Base-by-base conservation (phyloP, 2,797 vertebrate genomes). In the Coilia nasus region DNA sequence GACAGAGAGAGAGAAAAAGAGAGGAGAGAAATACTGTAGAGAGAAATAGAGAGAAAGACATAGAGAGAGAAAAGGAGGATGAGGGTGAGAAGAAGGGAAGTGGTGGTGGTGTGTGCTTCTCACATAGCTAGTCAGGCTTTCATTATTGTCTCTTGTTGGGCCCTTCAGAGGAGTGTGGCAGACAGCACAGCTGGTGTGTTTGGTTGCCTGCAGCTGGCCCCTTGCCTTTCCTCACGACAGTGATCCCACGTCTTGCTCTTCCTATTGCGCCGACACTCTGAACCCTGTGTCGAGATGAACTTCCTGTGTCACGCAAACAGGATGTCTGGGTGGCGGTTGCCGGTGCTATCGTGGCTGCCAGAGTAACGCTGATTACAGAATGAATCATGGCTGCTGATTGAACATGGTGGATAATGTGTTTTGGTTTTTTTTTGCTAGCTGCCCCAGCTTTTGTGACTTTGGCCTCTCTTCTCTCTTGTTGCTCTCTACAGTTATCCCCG, bases 211-310 rank as follows among this genome's bases (percentile, higher is more conserved):
- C 67, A 35, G 67, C 4, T 9, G 15, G 84, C 86, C 88, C 50
- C 1, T 44, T 19, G 83, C 64, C 81, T 89, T 87, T 95, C 93
- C 93, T 91, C 92, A 90, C 1, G 62, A 91, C 86, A 62, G 82
- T 0, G 35, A 75, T 83, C 86, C 81, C 83, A 19, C 78, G 81
- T 83, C 82, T n/a, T 85, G 9, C 83, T 87, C 88, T 95, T 95
- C 94, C 95, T 93, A 95, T 95, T 92, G 91, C 91, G 28, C 50
- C 89, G 92, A 93, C 93, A n/a, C 94, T 90, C 83, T 92, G 92
- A 93, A 85, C 93, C 46, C 67, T 0, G 21, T 85, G 6, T 47
- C 28, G 88, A 85, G 88, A 88, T 60, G 28, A 35, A 86, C 87
- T 94, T 95, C 93, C 94, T 93, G 85, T 86, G 87, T 67, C 59